Percentiles rank a stretch among this genome's conserved stretches.
These are phyloP conservation scores for Serranus cabrilla DNA, from an alignment of 2,797 vertebrate genomes.

Conservation along the genomic window DNA sequence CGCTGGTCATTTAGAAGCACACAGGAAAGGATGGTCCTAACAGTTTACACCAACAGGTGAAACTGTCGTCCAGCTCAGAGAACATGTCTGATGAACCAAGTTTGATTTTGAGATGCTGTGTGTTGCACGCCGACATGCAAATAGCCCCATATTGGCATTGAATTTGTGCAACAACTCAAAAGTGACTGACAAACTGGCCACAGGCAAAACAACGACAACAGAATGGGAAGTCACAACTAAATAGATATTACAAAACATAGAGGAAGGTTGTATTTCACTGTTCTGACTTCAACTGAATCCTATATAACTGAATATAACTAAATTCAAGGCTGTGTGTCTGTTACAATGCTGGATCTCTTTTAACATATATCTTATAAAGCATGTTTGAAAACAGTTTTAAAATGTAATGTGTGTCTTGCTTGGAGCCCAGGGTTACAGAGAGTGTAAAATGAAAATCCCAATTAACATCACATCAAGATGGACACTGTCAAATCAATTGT, in stretches of 20 bases:
- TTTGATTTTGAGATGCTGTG: not conserved
- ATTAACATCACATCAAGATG: too few species aligned
- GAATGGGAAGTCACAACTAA: not conserved
- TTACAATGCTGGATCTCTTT: too few species aligned
- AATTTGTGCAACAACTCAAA: not conserved
- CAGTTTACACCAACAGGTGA: not conserved
- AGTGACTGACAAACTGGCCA: not conserved
- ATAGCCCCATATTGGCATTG: not conserved
- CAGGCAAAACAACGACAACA: not conserved
- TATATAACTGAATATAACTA: too few species aligned
- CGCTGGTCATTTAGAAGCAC: conserved; percentile 4
- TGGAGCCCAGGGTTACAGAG: too few species aligned
- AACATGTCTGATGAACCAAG: not conserved
- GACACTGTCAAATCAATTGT: too few species aligned
- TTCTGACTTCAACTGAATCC: too few species aligned
- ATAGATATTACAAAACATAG: not conserved
- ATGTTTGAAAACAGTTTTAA: too few species aligned
- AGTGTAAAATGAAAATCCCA: too few species aligned
- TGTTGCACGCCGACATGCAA: not conserved
- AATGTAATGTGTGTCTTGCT: too few species aligned
- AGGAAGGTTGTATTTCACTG: not conserved
- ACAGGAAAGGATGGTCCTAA: not conserved
- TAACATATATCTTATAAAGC: too few species aligned
- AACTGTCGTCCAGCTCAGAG: not conserved
- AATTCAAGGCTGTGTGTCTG: too few species aligned